Conservation (phyloP, 2,797 vertebrate species). For the Pempheris klunzingeri region DNA sequence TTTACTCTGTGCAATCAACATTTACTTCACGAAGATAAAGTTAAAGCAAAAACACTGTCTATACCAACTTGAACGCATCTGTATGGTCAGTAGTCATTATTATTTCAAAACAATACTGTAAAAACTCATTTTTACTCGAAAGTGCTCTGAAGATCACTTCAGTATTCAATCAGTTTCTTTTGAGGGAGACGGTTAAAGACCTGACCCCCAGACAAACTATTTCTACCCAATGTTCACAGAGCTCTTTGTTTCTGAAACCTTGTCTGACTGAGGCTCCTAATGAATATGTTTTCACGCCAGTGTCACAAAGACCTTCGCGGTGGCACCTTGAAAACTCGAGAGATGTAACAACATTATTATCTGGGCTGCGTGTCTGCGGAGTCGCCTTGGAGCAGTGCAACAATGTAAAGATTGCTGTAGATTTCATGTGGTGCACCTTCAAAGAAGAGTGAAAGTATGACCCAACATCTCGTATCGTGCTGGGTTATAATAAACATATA, state of each 20-base stretch:
- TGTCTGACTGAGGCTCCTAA: constrained; percentile 38
- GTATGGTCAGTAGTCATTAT: too few relatives aligned
- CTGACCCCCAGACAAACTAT: constrained; percentile 14
- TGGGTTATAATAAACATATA: background rate
- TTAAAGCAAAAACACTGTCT: too few relatives aligned
- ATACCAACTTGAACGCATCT: too few relatives aligned
- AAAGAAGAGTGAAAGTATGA: constrained; percentile 23
- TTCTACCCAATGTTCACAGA: constrained; percentile 22
- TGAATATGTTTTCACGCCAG: constrained; percentile 37
- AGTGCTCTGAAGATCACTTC: too few relatives aligned
- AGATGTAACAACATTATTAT: constrained; percentile 41
- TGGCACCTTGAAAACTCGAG: constrained; percentile 53
- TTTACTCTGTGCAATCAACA: too few relatives aligned
- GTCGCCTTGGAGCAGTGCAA: background rate
- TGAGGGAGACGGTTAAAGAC: constrained; percentile 9
- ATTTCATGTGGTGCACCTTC: constrained; percentile 8
- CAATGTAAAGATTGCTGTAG: background rate
- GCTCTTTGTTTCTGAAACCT: constrained; percentile 36
- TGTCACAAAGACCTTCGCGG: constrained; percentile 37
- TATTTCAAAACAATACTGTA: too few relatives aligned
- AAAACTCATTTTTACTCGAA: too few relatives aligned
- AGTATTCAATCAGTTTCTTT: constrained; percentile 1
- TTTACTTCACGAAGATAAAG: too few relatives aligned
- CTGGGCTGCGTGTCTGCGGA: background rate
- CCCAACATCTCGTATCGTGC: background rate